Evolutionary conservation across 2,888 invertebrate genomes (phyloP), one percentile per base, ranked within the genome.

Genomic region (Erebia palarica): DNA sequence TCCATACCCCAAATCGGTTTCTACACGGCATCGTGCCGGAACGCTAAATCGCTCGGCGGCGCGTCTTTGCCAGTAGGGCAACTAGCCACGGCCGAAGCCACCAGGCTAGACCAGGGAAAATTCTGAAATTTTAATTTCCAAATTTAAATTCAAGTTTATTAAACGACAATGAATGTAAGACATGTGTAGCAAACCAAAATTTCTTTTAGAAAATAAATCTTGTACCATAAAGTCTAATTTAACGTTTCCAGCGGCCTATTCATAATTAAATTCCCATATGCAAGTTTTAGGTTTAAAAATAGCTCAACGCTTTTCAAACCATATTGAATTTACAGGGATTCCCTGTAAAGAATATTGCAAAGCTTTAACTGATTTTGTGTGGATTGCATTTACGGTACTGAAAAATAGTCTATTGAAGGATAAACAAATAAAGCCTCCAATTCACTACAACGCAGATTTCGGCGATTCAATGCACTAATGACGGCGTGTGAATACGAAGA

Each of bases 391-490:
- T 75, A 68, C 70, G 64, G 60, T 65, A 70, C 71, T 74, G 65
- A 71, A 73, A 71, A 73, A 75, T 74, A 75, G 74, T 68, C 76
- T 70, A 75, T 75, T 75, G 76, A 76, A 73, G 61, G 74, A 69
- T 71, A 51, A 67, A 69, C 70, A 74, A 74, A 75, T 75, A 77
- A 76, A 78, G 77, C 78, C 77, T 78, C 78, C 80, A 79, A 80
- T 81, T 80, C 79, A 78, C 78, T 81, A 81, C 80, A 83, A 80
- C 78, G 81, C 80, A 79, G 86, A 88, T 85, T 89, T 90, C 83
- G 91, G 90, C 83, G 82, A 88, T 90, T 91, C 87, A 91, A 90
- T 90, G 84, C 85, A 83, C 84, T 90, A 90, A 89, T 89, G 88
- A 79, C 79, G 83, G 79, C 80, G 80, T 78, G 81, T 88, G 86